phyloP scores from a whole-genome alignment of 2,113 vertebrate species.

The Rhinogobius similis region DNA sequence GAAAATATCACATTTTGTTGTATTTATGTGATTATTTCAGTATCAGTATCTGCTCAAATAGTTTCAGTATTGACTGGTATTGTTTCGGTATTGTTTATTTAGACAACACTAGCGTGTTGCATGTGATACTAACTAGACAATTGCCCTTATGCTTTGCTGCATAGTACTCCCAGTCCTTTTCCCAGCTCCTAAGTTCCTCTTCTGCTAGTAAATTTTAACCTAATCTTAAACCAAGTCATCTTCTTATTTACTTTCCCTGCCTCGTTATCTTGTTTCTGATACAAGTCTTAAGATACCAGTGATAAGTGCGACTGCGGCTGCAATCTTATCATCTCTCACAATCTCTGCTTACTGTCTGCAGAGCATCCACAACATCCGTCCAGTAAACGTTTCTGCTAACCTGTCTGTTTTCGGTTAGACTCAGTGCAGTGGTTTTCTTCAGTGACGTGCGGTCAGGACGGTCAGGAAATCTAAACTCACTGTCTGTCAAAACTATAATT shows the following conservation, averaged over 20 bases:
- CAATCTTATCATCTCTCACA: conserved; percentile 60
- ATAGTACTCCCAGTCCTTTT: background rate
- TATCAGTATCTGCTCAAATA: no score
- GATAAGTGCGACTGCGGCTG: conserved; percentile 27
- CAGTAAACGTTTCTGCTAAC: background rate
- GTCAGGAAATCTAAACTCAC: no score
- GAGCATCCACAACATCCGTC: conserved; percentile 10
- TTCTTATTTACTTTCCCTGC: conserved; percentile 31
- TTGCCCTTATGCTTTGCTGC: no score
- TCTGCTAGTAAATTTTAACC: background rate
- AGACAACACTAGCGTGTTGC: background rate
- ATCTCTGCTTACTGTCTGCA: conserved; percentile 31
- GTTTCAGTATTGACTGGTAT: no score
- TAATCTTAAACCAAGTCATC: conserved; percentile 29
- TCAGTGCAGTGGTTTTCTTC: background rate
- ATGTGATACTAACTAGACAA: no score
- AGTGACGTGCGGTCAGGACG: no score
- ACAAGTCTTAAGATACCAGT: conserved; percentile 34
- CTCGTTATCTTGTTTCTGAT: conserved; percentile 26
- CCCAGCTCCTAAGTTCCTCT: background rate
- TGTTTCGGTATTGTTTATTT: background rate
- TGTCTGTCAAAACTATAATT: no score
- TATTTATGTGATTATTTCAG: no score
- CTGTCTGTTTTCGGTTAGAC: background rate
- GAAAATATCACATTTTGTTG: no score